Percentiles rank a stretch among this genome's conserved stretches.
phyloP scores from a whole-genome alignment of 2,888 invertebrate genomes.

The Dolichopus griseipennis region DNA sequence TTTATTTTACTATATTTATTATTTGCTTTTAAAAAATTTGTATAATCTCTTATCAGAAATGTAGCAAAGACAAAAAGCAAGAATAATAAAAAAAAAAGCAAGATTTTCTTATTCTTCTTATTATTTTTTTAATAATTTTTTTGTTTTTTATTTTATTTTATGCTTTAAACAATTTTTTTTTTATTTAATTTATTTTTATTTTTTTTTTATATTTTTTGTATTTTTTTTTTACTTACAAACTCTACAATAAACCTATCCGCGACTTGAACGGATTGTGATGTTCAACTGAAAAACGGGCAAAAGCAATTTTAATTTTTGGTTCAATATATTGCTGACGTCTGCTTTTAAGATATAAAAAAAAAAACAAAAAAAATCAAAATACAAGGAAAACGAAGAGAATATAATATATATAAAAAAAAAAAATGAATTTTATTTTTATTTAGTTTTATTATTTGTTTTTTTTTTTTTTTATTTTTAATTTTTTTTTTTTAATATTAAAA shows the following conservation, averaged over 20 bases:
- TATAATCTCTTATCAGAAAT: too few species aligned
- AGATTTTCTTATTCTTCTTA: not conserved
- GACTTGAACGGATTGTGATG: constrained; percentile 47
- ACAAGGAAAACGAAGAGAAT: too few species aligned
- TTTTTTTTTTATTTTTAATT: not conserved
- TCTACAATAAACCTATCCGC: constrained; percentile 43
- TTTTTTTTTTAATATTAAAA: not conserved
- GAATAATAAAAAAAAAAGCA: too few species aligned
- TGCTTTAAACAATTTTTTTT: too few species aligned
- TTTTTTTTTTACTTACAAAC: constrained; percentile 37
- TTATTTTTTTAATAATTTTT: constrained; percentile 15
- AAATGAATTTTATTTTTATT: too few species aligned
- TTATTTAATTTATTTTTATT: constrained; percentile 14
- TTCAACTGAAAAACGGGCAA: constrained; percentile 42
- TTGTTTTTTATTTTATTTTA: constrained; percentile 11
- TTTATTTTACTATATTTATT: too few species aligned
- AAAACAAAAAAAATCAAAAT: not conserved
- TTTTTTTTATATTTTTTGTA: constrained; percentile 21
- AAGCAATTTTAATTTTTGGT: constrained; percentile 13
- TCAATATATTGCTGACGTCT: constrained; percentile 6
- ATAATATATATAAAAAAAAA: too few species aligned
- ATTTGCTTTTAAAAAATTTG: too few species aligned
- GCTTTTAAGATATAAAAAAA: not conserved
- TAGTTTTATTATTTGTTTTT: not conserved
- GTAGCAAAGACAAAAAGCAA: too few species aligned